Base-by-base conservation (phyloP, 2,797 vertebrate species). In the Muraenolepis orangiensis region DNA sequence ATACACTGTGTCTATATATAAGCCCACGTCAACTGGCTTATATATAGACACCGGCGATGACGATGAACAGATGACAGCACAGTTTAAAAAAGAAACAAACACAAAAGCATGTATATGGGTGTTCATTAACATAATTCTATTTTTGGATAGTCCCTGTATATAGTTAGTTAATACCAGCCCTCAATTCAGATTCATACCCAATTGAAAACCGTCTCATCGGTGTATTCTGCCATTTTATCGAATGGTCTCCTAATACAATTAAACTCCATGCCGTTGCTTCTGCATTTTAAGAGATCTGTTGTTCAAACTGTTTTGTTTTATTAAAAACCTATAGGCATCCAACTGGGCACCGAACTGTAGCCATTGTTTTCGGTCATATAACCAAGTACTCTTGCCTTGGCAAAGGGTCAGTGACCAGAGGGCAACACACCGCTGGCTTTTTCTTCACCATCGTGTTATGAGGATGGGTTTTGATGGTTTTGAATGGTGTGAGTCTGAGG, bases 401-500 rank as follows among this genome's bases (percentile, higher is more conserved):
- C 18, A 57, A n/a, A n/a, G n/a, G n/a, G n/a, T 57, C 51, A 57
- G n/a, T 23, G 20, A 20, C 42, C 16, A 46, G 16, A 57, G 51
- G 51, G 11, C 2, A 64, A 57, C 20, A 57, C 26, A 64, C n/a
- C 20, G 16, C n/a, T 51, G 20, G n/a, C 8, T 57, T 23, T 61
- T 23, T 61, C 57, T 61, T 26, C 7, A 10, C 3, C n/a, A 61
- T 26, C 6, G 57, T 61, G 16, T 4, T 11, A 12, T 8, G 1
- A 64, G 36, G 7, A 64, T 64, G 2, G 57, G n/a, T 64, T 64
- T 64, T 64, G 23, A 12, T 26, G 57, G 57, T 64, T 13, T n/a
- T n/a, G n/a, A n/a, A n/a, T 64, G 32, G 57, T 26, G n/a, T 69
- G 64, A 51, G 74, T 80, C 69, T 81, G 75, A 82, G 69, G 79